Evolutionary conservation across 2,113 vertebrate species (phyloP), one percentile per base, ranked within the genome.

Genomic region (Ascaphus truei): DNA sequence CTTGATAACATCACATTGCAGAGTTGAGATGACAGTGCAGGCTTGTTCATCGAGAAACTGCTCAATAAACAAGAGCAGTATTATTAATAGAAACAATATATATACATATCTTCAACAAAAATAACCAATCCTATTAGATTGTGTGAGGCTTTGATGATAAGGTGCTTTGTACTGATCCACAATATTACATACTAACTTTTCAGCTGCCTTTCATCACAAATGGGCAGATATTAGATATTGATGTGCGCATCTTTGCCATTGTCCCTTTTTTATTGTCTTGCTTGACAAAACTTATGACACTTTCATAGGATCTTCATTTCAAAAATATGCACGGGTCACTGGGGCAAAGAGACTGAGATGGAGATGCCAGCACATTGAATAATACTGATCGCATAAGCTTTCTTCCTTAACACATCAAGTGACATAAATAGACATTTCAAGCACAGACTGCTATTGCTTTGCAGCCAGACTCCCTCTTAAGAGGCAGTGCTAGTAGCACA

Each of bases 51-150:
- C 27, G 47, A 69, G 63, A n/a, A n/a, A 31, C 34, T 71, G 30
- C 26, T 58, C n/a, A 15, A 0, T 1, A 16, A 13, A 12, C 8
- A 23, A 0, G 63, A 48, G 1, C 33, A 36, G 71, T 45, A 41
- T 30, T 59, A 20, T 12, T 43, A 68, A 65, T 23, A 7, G 45
- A 69, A 56, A 59, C 37, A 18, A 62, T 78, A 12, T 16, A 45
- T 33, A 10, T 48, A 51, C 2, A 43, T 31, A 3, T 30, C 0
- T 66, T 80, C 68, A 66, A 71, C 59, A 27, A 66, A 23, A 12
- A 73, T 48, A 79, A 56, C 2, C 0, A 61, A 39, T 68, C 15
- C 30, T 3, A 53, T 0, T 13, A 9, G 0, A 43, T 4, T 36
- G 50, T 37, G 6, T 26, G 34, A 65, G 16, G 66, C 68, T 56